Percentiles rank a stretch among this genome's conserved stretches.
Evolutionary conservation across 2,888 invertebrate species (phyloP).

Genomic region (Pharmacophagus antenor): DNA sequence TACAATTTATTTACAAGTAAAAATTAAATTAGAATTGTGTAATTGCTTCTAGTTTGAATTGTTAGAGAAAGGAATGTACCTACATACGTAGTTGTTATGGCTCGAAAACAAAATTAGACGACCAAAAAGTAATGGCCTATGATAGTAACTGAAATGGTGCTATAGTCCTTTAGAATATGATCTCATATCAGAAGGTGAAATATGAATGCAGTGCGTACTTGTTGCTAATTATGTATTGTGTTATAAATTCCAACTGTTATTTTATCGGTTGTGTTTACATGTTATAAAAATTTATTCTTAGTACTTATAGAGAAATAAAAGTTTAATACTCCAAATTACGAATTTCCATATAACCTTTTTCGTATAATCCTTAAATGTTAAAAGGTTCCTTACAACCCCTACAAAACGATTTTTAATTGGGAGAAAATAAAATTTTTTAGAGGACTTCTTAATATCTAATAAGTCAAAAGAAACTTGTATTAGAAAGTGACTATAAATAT

Average conservation of each 20-base stretch:
- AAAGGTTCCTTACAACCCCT: too few species aligned
- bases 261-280: constrained; percentile 73
- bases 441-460: too few species aligned
- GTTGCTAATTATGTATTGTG: constrained; percentile 52
- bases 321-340: constrained; percentile 51
- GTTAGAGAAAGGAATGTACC: constrained; percentile 26
- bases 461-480: too few species aligned
- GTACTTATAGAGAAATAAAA: constrained; percentile 75
- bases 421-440: too few species aligned
- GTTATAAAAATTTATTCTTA: constrained; percentile 70
- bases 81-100: constrained; percentile 41
- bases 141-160: constrained; percentile 78
- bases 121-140: constrained; percentile 78
- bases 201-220: constrained; percentile 50
- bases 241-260: constrained; percentile 59
- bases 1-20: not conserved
- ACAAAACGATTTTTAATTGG: too few species aligned
- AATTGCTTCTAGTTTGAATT: constrained; percentile 27
- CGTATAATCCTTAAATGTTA: not conserved
- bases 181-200: constrained; percentile 75
- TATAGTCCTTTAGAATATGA: constrained; percentile 75
- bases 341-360: constrained; percentile 40
- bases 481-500: too few species aligned
- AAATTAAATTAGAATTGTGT: not conserved
- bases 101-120: constrained; percentile 65